Evolutionary conservation across 2,888 invertebrate species (phyloP).

Genomic region (Chydorus sphaericus): DNA sequence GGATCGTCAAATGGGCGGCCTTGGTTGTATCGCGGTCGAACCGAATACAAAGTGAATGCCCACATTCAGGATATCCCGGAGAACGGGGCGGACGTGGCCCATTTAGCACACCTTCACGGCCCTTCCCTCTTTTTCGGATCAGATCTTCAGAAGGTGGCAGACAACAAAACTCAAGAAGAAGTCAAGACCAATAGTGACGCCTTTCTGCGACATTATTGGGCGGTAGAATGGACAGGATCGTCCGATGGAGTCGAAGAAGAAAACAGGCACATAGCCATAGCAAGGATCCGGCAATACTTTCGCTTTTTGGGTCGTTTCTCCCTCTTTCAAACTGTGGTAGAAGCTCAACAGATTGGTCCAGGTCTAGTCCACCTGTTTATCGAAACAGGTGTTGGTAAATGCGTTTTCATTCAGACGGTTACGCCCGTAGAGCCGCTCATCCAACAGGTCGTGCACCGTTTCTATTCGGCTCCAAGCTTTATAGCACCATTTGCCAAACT

Average conservation of each 20-base stretch:
- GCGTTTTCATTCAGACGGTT: conserved; percentile 54
- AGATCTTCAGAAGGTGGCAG: neutral
- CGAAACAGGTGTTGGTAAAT: conserved; percentile 30
- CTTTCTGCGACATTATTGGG: conserved; percentile 33
- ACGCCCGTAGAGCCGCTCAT: conserved; percentile 61
- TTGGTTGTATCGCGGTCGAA: conserved; percentile 57
- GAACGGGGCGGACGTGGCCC: conserved; percentile 73
- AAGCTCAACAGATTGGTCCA: conserved; percentile 39
- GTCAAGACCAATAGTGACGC: neutral
- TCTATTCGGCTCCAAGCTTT: conserved; percentile 45
- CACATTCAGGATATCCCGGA: conserved; percentile 83
- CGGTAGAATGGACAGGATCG: conserved; percentile 39
- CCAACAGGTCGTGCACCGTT: conserved; percentile 60
- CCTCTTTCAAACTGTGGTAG: conserved; percentile 42
- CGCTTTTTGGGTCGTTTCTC: conserved; percentile 41
- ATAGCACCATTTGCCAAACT: conserved; percentile 48
- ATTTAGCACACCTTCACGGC: conserved; percentile 60
- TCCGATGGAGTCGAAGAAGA: conserved; percentile 29
- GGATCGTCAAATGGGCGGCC: too few species aligned
- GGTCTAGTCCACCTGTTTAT: conserved; percentile 35
- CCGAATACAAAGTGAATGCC: conserved; percentile 57
- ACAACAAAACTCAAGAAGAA: neutral
- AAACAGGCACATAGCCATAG: conserved; percentile 47
- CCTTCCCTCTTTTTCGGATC: conserved; percentile 38
- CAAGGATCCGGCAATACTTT: conserved; percentile 47